A percentile compares a stretch with the other conserved stretches of the same genome.
Conservation (phyloP, 1,140 invertebrate species). For the Ostrea denselamellosa region DNA sequence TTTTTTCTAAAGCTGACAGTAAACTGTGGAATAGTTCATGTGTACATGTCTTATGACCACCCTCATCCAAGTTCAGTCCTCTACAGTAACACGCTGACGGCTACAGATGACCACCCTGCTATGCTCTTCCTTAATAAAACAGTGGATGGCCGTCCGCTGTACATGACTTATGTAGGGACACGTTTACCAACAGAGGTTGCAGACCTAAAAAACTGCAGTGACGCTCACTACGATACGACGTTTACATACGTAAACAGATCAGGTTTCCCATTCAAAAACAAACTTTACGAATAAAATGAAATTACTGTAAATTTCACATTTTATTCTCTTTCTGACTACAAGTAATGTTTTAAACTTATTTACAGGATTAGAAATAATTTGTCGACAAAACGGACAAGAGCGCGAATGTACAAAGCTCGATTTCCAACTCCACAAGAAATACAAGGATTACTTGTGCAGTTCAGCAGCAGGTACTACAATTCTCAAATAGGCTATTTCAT, state of each 20-base stretch:
- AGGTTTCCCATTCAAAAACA: not conserved
- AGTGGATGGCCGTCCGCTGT: slow-evolving; percentile 48
- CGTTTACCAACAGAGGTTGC: slow-evolving; percentile 37
- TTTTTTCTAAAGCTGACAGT: slow-evolving; percentile 40
- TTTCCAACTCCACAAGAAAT: slow-evolving; percentile 16
- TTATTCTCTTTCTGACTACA: no score
- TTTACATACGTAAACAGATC: not conserved
- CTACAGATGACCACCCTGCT: slow-evolving; percentile 50
- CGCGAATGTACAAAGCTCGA: slow-evolving; percentile 45
- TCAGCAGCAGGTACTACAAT: not conserved
- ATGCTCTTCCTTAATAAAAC: slow-evolving; percentile 40
- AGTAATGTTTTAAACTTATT: not conserved
- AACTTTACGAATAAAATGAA: no score
- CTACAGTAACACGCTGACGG: slow-evolving; percentile 45
- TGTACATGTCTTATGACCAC: slow-evolving; percentile 54
- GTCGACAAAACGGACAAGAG: slow-evolving; percentile 45
- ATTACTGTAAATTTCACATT: no score
- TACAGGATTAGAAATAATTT: slow-evolving; percentile 39
- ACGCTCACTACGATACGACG: slow-evolving; percentile 11
- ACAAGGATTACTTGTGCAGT: slow-evolving; percentile 9
- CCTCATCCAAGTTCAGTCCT: slow-evolving; percentile 55
- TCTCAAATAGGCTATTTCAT: not conserved
- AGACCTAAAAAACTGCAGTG: slow-evolving; percentile 40
- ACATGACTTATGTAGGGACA: slow-evolving; percentile 52
- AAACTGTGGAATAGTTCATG: slow-evolving; percentile 54